These are phyloP conservation scores for Platichthys flesus DNA, from an alignment of 2,113 vertebrate species.

Conservation along the genomic window DNA sequence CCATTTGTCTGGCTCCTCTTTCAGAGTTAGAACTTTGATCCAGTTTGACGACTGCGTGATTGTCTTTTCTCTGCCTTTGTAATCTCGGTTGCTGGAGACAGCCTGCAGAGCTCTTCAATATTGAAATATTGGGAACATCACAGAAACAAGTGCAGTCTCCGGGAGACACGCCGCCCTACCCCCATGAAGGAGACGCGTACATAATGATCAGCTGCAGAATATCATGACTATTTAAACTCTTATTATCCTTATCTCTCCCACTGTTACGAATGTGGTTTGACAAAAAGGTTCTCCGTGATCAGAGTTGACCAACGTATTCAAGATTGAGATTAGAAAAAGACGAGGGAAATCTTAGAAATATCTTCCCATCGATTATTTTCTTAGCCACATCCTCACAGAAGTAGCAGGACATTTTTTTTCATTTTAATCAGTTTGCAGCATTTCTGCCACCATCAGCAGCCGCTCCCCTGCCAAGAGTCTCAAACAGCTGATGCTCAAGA, in stretches of 20 bases:
- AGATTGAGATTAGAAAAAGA: neutral
- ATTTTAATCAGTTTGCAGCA: neutral
- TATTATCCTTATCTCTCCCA: neutral
- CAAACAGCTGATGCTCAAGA: neutral
- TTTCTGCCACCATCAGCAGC: neutral
- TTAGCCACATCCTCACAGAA: neutral
- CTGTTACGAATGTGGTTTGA: neutral
- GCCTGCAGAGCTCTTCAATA: conserved; percentile 43
- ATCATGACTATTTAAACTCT: conserved; percentile 4
- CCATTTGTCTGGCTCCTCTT: conserved; percentile 44
- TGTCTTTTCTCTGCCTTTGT: conserved; percentile 33
- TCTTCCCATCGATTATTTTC: neutral
- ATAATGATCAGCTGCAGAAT: conserved; percentile 3
- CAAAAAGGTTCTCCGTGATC: neutral
- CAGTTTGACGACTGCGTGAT: conserved; percentile 36
- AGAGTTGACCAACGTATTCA: neutral
- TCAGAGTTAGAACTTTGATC: conserved; percentile 50
- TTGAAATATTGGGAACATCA: conserved; percentile 40
- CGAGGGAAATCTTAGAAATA: neutral
- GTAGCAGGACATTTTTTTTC: neutral
- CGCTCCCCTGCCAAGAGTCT: too few species aligned
- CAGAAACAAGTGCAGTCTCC: conserved; percentile 9
- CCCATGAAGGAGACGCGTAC: neutral
- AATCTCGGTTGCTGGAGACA: conserved; percentile 15
- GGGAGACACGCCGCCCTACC: neutral